A percentile compares a stretch with the other conserved stretches of the same genome.
Conservation (phyloP, 2,888 invertebrate genomes). For the Cotesia congregata region DNA sequence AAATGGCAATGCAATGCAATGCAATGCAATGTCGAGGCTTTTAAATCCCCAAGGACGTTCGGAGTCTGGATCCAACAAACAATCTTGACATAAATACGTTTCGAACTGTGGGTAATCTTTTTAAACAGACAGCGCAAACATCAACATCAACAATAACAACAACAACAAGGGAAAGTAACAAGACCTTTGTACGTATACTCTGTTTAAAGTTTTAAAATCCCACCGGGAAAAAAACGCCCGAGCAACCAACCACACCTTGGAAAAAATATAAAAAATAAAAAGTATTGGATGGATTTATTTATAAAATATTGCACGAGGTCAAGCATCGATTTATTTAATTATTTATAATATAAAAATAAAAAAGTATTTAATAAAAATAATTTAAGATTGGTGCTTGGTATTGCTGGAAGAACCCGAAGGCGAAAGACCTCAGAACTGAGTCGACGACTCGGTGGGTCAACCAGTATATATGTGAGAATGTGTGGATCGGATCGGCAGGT, state of each 20-base stretch:
- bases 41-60: conserved; percentile 54
- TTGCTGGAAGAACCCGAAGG: conserved; percentile 40
- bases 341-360: background rate
- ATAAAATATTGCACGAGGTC: too few species aligned
- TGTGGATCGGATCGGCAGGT: conserved; percentile 38
- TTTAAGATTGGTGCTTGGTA: conserved; percentile 45
- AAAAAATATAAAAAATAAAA: background rate
- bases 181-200: conserved; percentile 13
- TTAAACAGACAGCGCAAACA: background rate
- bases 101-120: conserved; percentile 18
- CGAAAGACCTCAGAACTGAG: conserved; percentile 47
- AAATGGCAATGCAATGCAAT: conserved; percentile 21
- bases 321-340: too few species aligned
- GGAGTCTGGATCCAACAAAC: conserved; percentile 45
- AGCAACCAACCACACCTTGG: background rate
- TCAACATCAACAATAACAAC: background rate
- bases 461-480: conserved; percentile 29
- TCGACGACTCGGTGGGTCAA: conserved; percentile 48
- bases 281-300: too few species aligned
- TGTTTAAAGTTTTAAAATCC: background rate
- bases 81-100: conserved; percentile 62
- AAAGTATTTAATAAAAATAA: conserved; percentile 25
- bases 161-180: background rate
- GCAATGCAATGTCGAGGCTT: conserved; percentile 63
- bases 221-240: background rate